Percentiles rank a stretch among this genome's conserved stretches.
Conservation (phyloP, 2,888 invertebrate species). For the Aphodius sticticus region DNA sequence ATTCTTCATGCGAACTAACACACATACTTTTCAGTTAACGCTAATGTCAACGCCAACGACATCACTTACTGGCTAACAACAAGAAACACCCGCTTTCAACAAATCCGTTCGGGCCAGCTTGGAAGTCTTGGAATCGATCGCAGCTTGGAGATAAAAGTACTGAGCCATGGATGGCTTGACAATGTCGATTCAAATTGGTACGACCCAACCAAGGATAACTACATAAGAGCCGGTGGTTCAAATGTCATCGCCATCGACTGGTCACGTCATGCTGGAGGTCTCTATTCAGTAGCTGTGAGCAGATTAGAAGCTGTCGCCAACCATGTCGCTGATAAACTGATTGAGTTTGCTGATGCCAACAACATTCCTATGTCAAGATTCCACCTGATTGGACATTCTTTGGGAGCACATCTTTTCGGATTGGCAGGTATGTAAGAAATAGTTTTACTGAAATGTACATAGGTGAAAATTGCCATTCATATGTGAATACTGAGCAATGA, state of each 20-base stretch:
- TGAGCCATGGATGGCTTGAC: conserved; percentile 31
- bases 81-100: conserved; percentile 5
- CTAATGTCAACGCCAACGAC: conserved; percentile 19
- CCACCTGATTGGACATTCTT: conserved; percentile 31
- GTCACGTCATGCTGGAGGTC: conserved; percentile 26
- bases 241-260: conserved; percentile 32
- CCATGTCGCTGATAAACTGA: conserved; percentile 23
- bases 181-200: conserved; percentile 31
- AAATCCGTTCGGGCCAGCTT: conserved; percentile 8
- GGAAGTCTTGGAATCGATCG: background rate
- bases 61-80: conserved; percentile 24
- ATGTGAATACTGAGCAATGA: too few relatives aligned
- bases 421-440: conserved; percentile 20
- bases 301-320: conserved; percentile 27
- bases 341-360: conserved; percentile 18
- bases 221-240: conserved; percentile 15
- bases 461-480: too few relatives aligned
- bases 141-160: conserved; percentile 27
- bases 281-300: conserved; percentile 12
- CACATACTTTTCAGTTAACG: conserved; percentile 10
- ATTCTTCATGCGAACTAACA: background rate
- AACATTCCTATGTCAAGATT: conserved; percentile 26
- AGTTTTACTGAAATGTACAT: too few relatives aligned
- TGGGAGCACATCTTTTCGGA: conserved; percentile 32
- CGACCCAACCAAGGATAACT: conserved; percentile 25